Evolutionary conservation across 1,140 invertebrate genomes (phyloP), one percentile per base, ranked within the genome.

Genomic region (Thalassaphorura encarpata): DNA sequence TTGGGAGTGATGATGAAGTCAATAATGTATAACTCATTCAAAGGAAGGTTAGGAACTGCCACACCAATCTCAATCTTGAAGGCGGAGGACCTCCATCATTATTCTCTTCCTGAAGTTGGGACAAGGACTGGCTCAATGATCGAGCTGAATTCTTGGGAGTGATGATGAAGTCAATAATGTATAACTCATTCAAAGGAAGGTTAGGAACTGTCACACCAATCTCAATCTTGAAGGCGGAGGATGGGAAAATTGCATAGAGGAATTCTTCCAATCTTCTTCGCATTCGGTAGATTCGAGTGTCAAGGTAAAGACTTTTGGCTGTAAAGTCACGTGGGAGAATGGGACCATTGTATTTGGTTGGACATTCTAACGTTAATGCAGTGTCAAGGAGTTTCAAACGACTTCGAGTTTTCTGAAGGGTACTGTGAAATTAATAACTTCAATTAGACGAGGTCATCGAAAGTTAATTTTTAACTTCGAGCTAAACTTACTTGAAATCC

Each of bases 381-480:
- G 75, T 75, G 62, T 85, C 83, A 23, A 85, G 73, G 3, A 83
- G 67, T 66, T 77, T 73, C 19, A 85, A 66, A 61, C 79, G 80
- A 23, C 73, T 68, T 60, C 73, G 71, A 23, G 51, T 45, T 40
- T 56, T 27, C 28, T 58, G 59, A 11, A 73, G 57, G 1, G 39
- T 43, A 55, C 65, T 66, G 40, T 47, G 56, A 43, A 49, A 31
- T 5, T 18, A 39, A 58, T 15, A 33, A 58, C 18, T 43, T 13
- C 11, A 11, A 43, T 13, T 43, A 6, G 11, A 13, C 42, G n/a
- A n/a, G n/a, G n/a, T n/a, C n/a, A n/a, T n/a, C n/a, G n/a, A n/a
- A n/a, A n/a, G n/a, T n/a, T n/a, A n/a, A n/a, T n/a, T n/a, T n/a
- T n/a, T 19, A 42, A 28, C 21, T 47, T 15, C 23, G 26, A 45